A percentile compares a stretch with the other conserved stretches of the same genome.
phyloP scores from a whole-genome alignment of 2,797 vertebrate species.

The Synaphobranchus kaupii region DNA sequence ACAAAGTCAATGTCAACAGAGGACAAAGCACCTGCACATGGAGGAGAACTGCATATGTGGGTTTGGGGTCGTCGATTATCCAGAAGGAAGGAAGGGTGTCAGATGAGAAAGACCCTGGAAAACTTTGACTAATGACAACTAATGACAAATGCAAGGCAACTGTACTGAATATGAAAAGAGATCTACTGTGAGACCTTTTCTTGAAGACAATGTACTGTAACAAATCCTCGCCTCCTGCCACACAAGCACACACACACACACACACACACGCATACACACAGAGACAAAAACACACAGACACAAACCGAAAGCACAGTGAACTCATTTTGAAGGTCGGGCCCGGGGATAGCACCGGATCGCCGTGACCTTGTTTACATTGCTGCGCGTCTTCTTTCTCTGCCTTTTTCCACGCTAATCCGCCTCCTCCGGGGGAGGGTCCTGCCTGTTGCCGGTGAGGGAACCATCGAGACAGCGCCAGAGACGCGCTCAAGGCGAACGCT shows the following conservation, averaged over 20 bases:
- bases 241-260: not conserved
- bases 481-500: not conserved
- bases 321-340: slow-evolving; percentile 23
- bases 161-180: not conserved
- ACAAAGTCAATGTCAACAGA: not conserved
- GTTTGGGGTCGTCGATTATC: not conserved
- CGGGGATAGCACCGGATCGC: slow-evolving; percentile 11
- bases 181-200: not conserved
- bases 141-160: not conserved
- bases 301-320: slow-evolving; percentile 5
- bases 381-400: not conserved
- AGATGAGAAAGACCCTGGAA: not conserved
- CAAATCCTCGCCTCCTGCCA: not conserved
- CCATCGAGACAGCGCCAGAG: not conserved
- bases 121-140: not conserved
- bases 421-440: not conserved
- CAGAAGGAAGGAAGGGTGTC: not conserved
- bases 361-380: slow-evolving; percentile 37
- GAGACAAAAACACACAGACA: not conserved
- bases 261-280: not conserved
- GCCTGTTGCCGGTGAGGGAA: not conserved
- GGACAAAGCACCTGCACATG: not conserved
- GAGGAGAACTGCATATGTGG: not conserved
- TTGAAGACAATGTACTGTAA: not conserved
- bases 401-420: not conserved